These are phyloP conservation scores for Diploptera punctata DNA, from an alignment of 2,888 invertebrate genomes.

Conservation along the genomic window DNA sequence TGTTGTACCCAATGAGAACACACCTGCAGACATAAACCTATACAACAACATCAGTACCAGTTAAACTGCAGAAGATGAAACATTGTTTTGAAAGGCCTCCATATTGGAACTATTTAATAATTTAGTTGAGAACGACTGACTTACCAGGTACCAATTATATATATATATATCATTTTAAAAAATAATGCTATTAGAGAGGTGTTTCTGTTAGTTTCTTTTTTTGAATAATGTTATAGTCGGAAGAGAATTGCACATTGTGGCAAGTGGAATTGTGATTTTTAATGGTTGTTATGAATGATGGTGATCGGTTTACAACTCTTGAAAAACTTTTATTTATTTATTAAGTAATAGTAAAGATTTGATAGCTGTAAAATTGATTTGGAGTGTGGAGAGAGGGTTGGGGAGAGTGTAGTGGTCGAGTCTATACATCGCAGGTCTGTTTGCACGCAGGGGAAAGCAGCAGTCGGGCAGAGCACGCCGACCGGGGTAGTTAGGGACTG, in stretches of 20 bases:
- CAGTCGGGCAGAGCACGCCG: conserved; percentile 12
- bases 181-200: background rate
- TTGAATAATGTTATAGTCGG: background rate
- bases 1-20: too few species aligned
- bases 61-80: too few species aligned
- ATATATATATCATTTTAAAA: background rate
- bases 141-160: too few species aligned
- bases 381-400: background rate
- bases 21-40: too few species aligned
- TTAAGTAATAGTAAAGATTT: background rate
- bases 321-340: background rate
- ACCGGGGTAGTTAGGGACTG: background rate
- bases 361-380: background rate
- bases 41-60: too few species aligned
- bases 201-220: background rate
- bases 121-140: too few species aligned
- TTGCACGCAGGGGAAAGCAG: background rate
- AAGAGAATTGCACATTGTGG: background rate
- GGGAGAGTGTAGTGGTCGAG: background rate
- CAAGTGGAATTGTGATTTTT: background rate
- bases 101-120: too few species aligned
- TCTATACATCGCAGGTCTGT: background rate
- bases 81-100: too few species aligned
- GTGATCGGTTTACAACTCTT: background rate
- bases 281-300: background rate